These are phyloP conservation scores for Toxotes lorentzi DNA, from an alignment of 2,797 vertebrate species.

Conservation along the genomic window DNA sequence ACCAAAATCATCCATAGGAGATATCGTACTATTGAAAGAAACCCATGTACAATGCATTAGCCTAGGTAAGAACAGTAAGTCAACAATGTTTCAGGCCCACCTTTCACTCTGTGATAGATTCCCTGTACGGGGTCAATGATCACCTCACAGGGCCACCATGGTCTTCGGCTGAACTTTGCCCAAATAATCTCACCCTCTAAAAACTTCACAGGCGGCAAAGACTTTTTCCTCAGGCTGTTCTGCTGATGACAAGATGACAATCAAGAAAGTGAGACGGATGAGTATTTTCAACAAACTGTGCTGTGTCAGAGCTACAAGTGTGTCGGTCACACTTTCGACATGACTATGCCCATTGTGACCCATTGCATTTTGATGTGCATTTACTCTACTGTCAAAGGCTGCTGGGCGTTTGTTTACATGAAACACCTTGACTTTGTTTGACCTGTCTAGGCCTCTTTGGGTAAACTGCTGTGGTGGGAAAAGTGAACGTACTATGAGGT, in stretches of 20 bases:
- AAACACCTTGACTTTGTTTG: neutral
- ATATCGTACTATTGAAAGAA: neutral
- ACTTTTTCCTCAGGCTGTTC: constrained; percentile 82
- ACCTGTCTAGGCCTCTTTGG: neutral
- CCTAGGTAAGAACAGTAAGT: constrained; percentile 16
- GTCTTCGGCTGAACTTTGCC: constrained; percentile 96
- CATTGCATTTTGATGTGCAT: neutral
- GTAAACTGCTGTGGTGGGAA: neutral
- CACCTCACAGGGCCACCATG: constrained; percentile 98
- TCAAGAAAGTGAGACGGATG: neutral
- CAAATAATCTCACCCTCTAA: constrained; percentile 95
- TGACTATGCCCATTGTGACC: neutral
- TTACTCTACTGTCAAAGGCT: neutral
- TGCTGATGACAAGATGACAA: constrained; percentile 68
- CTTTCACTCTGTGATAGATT: constrained; percentile 94
- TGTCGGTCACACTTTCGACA: neutral
- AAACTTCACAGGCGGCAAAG: constrained; percentile 89
- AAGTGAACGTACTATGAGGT: neutral
- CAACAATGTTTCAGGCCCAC: constrained; percentile 76
- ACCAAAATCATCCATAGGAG: neutral
- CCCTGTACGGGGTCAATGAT: constrained; percentile 89
- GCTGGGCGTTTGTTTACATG: too few relatives aligned
- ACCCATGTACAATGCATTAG: neutral
- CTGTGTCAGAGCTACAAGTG: neutral
- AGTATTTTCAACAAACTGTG: neutral